Percentiles rank a stretch among this genome's conserved stretches.
Evolutionary conservation across 2,797 vertebrate genomes (phyloP).

Genomic region (Oreochromis mossambicus): DNA sequence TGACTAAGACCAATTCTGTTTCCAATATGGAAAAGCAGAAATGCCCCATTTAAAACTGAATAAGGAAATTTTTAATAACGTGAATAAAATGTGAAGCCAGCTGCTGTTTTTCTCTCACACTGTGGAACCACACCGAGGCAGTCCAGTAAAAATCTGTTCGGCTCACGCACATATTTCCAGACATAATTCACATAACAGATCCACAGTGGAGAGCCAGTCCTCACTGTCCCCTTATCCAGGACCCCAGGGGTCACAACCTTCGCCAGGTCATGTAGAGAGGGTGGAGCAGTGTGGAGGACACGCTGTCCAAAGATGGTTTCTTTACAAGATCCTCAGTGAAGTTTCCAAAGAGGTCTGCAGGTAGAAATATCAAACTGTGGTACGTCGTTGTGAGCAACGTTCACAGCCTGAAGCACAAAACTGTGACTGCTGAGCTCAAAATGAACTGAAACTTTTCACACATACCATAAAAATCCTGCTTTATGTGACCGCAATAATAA

Average conservation of each 20-base stretch:
- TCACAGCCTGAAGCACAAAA: neutral
- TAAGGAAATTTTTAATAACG: neutral
- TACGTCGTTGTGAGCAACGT: neutral
- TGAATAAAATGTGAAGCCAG: neutral
- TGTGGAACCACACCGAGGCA: neutral
- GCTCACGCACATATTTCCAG: neutral
- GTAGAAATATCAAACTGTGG: neutral
- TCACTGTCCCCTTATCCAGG: neutral
- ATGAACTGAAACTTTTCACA: neutral
- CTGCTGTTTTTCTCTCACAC: neutral
- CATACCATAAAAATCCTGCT: neutral
- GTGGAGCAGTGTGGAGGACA: neutral
- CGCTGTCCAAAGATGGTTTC: neutral
- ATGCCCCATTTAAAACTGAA: neutral
- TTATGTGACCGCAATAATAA: neutral
- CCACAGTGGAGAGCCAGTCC: neutral
- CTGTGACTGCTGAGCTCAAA: neutral
- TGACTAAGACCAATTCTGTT: neutral
- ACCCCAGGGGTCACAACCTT: neutral
- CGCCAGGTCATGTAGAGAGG: neutral
- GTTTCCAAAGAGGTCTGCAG: neutral
- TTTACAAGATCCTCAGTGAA: neutral
- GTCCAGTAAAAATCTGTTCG: neutral
- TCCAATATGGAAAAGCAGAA: neutral
- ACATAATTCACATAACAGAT: slow-evolving; percentile 2